Evolutionary conservation across 2,113 vertebrate genomes (phyloP), one percentile per base, ranked within the genome.

Genomic region (Nerophis lumbriciformis): DNA sequence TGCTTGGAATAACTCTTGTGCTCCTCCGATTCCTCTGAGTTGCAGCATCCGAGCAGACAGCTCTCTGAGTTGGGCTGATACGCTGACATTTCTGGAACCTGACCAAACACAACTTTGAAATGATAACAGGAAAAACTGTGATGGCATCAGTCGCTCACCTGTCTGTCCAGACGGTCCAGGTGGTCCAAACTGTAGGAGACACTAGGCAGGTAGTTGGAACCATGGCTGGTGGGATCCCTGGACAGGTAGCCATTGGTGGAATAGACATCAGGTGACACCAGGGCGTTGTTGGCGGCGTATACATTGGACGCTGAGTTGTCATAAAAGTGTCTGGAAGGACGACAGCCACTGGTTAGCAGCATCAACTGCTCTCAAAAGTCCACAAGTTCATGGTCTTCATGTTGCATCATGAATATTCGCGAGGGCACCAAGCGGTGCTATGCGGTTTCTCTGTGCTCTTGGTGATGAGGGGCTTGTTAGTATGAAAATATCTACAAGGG

Each of bases 131-230:
- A 16, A 28, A 19, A 19, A 6, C 51, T 53, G 51, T 35, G 6
- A 35, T 4, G 51, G 12, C 42, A 56, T 42, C 9, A 57, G 16
- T 11, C 6, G 48, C 28, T 60, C 53, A 86, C 86, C 83, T 83
- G 79, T 51, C 79, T 85, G 48, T 86, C 86, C 56, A 88, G 76
- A 6, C 81, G 63, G 78, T 88, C 83, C 73, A 87, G 82, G 60
- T 86, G 82, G 19, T 90, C 88, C 19, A 89, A 58, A 59, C 84
- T 85, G 75, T 89, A 88, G 44, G 86, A 85, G 37, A 88, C 83
- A 1, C 80, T 86, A 19, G 87, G 86, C 52, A 88, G 72, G 80
- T 78, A 87, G 70, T 6, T 67, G 60, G 16, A 68, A n/a, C 59
- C 63, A 8, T 28, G 42, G 42, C 81, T 69, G 14, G 48, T 66